Conservation (phyloP, 1,140 invertebrate species). For the Venturia canescens region DNA sequence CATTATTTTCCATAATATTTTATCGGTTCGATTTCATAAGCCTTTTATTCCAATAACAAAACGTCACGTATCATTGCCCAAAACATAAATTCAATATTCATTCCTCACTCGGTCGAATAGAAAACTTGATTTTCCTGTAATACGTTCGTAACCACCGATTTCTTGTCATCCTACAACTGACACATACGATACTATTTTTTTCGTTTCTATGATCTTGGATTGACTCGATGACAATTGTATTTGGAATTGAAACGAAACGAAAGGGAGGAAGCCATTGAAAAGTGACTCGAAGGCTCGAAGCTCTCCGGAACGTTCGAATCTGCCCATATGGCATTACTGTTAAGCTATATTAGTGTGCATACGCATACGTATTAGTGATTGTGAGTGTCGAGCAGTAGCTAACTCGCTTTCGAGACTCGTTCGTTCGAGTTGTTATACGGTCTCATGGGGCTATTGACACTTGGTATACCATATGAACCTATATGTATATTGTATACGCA, state of each 20-base stretch:
- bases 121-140: no score
- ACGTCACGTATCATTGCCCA: no score
- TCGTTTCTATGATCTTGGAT: not conserved
- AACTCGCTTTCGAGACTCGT: slow-evolving; percentile 39
- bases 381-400: slow-evolving; percentile 31
- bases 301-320: slow-evolving; percentile 34
- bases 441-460: slow-evolving; percentile 43
- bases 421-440: slow-evolving; percentile 43
- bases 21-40: no score
- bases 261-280: slow-evolving; percentile 24
- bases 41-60: no score
- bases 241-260: not conserved
- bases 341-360: slow-evolving; percentile 22
- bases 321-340: slow-evolving; percentile 41
- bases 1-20: no score
- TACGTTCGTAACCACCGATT: no score
- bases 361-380: not conserved
- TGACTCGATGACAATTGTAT: slow-evolving; percentile 1
- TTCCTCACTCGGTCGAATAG: no score
- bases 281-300: not conserved
- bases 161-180: no score
- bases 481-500: not conserved
- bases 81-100: no score
- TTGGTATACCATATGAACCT: not conserved
- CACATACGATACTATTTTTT: no score